These are phyloP conservation scores for Zeuzera pyrina DNA, from an alignment of 2,888 invertebrate genomes.

Conservation along the genomic window DNA sequence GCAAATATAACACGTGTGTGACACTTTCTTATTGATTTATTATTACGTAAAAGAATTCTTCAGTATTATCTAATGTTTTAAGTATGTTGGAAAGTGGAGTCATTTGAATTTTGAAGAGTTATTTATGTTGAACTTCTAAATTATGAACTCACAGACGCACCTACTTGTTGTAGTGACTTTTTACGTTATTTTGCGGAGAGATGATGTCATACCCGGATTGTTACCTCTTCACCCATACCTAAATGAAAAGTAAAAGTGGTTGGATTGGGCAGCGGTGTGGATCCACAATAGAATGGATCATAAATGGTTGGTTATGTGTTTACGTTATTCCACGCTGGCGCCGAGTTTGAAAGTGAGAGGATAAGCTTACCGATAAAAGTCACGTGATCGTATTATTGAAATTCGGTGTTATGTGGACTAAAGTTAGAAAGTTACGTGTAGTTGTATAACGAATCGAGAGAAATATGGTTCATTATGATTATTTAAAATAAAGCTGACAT, in stretches of 20 bases:
- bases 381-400: slow-evolving; percentile 15
- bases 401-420: slow-evolving; percentile 7
- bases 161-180: no score
- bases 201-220: slow-evolving; percentile 31
- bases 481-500: no score
- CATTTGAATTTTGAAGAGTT: no score
- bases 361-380: slow-evolving; percentile 19
- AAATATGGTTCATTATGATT: no score
- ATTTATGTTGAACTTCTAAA: no score
- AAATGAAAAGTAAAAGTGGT: slow-evolving; percentile 62
- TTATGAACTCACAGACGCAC: no score
- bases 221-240: slow-evolving; percentile 28
- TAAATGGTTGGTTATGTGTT: slow-evolving; percentile 37
- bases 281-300: slow-evolving; percentile 42
- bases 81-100: no score
- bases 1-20: no score
- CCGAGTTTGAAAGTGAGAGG: slow-evolving; percentile 58
- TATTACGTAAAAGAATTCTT: no score
- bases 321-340: slow-evolving; percentile 29
- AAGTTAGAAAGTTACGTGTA: slow-evolving; percentile 10
- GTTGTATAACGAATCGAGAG: slow-evolving; percentile 8
- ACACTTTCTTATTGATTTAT: no score
- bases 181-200: slow-evolving; percentile 1
- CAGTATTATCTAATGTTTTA: no score
- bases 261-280: slow-evolving; percentile 41